Evolutionary conservation across 2,888 invertebrate species (phyloP), one percentile per base, ranked within the genome.

Genomic region (Oligia strigilis): DNA sequence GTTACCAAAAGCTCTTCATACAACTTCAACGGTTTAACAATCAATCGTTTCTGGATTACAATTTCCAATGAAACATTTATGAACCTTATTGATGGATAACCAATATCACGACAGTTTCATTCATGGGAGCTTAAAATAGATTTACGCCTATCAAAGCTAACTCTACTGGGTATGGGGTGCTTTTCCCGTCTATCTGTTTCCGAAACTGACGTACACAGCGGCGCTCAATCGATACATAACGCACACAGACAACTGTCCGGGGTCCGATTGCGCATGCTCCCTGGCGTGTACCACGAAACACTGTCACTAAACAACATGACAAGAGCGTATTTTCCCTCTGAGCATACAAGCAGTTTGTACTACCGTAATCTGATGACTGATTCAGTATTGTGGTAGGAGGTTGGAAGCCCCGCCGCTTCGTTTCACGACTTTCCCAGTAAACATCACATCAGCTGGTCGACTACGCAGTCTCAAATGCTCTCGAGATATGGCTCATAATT

Each of bases 401-500:
- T 87, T 87, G 84, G 90, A 92, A 90, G 91, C 91, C 92, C 91
- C 91, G 89, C 88, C 93, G 93, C 92, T 92, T 92, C 91, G 89
- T 93, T 94, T 90, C 93, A 93, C 94, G 94, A 94, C 91, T 94
- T 93, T 91, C 92, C 92, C 95, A 94, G 95, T 96, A 96, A 96
- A 96, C 97, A 96, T 93, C 94, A 92, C 92, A 95, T 96, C 97
- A 97, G 97, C 97, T 96, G 96, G 95, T 92, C 90, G 94, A 93
- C 93, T 93, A 94, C 94, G 93, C 93, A 93, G 94, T 93, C 90
- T 93, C 93, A 93, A 94, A 95, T 96, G 94, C 92, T 93, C 88
- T 90, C 92, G 89, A 93, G 93, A 94, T 93, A 96, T 96, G 95
- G 93, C 95, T 93, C 88, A 92, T 94, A 92, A 91, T 92, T 92